phyloP scores from a whole-genome alignment of 2,113 vertebrate species.

The Nematolebias whitei region DNA sequence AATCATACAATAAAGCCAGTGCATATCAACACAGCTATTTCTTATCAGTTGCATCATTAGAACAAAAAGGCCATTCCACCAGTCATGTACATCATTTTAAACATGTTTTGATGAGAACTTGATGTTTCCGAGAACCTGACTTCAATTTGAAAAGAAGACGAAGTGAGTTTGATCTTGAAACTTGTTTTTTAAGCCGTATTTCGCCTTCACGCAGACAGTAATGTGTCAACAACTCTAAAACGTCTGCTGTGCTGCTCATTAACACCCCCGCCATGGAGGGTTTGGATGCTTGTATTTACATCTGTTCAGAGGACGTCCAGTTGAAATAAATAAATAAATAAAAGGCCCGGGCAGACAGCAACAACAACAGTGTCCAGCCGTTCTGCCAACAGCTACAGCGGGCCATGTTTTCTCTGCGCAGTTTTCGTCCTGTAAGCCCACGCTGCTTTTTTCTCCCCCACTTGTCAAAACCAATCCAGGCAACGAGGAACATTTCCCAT shows the following conservation, averaged over 20 bases:
- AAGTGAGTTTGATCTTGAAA: neutral
- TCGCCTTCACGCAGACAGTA: neutral
- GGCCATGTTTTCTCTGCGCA: conserved; percentile 59
- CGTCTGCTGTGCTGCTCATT: neutral
- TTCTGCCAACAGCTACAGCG: conserved; percentile 67
- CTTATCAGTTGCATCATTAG: conserved; percentile 44
- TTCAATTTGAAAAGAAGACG: conserved; percentile 19
- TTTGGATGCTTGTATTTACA: conserved; percentile 35
- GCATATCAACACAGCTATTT: conserved; percentile 16
- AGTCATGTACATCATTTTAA: conserved; percentile 18
- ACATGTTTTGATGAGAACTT: conserved; percentile 15
- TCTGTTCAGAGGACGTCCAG: conserved; percentile 40
- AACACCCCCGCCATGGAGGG: neutral
- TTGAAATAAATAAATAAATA: conserved; percentile 8
- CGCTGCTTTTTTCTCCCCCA: conserved; percentile 51
- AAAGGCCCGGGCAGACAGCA: conserved; percentile 45
- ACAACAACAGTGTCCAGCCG: conserved; percentile 62
- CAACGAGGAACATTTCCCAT: conserved; percentile 63
- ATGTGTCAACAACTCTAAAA: conserved; percentile 1
- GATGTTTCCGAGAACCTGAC: conserved; percentile 17
- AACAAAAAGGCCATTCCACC: conserved; percentile 29
- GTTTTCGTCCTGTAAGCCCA: conserved; percentile 48
- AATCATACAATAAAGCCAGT: too few relatives aligned
- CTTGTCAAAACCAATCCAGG: conserved; percentile 67
- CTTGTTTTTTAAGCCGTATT: neutral